phyloP scores from a whole-genome alignment of 35 echinoderm and acorn worm genomes.

The Apostichopus japonicus region DNA sequence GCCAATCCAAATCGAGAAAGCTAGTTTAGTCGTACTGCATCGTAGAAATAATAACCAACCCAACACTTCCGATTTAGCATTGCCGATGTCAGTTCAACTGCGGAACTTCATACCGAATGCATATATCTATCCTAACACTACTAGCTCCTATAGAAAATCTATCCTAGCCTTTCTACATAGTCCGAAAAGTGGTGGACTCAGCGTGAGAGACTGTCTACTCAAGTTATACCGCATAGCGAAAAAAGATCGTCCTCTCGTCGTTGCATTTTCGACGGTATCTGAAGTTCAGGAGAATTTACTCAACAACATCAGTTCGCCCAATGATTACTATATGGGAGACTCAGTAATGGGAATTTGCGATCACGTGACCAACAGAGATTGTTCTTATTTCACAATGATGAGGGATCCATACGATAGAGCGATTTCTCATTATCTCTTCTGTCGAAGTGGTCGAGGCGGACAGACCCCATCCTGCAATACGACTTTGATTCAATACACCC shows the following conservation, averaged over 20 bases:
- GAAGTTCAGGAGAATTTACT: neutral
- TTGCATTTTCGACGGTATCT: neutral
- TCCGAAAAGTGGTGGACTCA: neutral
- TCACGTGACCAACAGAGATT: neutral
- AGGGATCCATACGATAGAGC: conserved; percentile 47
- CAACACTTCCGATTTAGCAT: too few species aligned
- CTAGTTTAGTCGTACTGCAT: too few species aligned
- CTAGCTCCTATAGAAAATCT: neutral
- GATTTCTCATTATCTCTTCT: conserved; percentile 38
- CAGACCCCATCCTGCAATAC: conserved; percentile 36
- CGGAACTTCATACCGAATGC: neutral
- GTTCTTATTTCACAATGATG: neutral
- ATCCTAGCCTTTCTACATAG: neutral
- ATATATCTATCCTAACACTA: neutral
- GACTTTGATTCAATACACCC: conserved; percentile 21
- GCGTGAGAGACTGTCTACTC: neutral
- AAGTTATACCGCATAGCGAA: neutral
- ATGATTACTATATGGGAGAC: neutral
- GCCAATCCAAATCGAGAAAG: too few species aligned
- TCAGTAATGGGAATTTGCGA: neutral
- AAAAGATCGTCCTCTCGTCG: neutral
- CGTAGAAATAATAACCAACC: too few species aligned
- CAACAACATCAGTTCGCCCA: neutral
- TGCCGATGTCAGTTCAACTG: neutral
- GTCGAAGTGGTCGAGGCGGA: neutral